phyloP scores from a whole-genome alignment of 1,140 invertebrate genomes.

The Euglossa dilemma region DNA sequence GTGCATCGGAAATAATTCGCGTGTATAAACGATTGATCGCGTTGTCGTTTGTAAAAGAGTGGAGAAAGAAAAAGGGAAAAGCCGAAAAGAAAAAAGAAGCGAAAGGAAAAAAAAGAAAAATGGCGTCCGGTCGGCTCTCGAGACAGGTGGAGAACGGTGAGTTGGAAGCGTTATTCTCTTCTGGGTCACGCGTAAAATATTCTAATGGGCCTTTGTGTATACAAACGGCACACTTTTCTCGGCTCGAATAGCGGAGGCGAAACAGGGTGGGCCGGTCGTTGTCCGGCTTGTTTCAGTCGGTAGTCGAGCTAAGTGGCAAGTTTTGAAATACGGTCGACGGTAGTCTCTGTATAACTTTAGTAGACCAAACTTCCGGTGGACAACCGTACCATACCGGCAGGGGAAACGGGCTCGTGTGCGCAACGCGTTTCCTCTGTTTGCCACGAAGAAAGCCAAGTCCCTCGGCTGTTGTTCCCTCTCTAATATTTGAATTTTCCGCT shows the following conservation, averaged over 20 bases:
- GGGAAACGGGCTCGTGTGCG: constrained; percentile 12
- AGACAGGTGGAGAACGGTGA: background rate
- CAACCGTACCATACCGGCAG: background rate
- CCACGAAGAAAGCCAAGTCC: constrained; percentile 28
- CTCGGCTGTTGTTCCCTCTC: constrained; percentile 2
- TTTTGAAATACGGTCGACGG: constrained; percentile 71
- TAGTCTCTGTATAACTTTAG: constrained; percentile 37
- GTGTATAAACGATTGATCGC: background rate
- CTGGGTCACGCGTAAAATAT: constrained; percentile 53
- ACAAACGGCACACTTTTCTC: constrained; percentile 46
- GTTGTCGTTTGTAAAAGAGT: background rate
- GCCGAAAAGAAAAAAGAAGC: background rate
- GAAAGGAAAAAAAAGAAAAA: background rate
- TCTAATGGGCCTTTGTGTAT: constrained; percentile 48
- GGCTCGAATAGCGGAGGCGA: background rate
- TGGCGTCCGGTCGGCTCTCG: background rate
- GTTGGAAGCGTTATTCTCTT: constrained; percentile 20
- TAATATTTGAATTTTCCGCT: constrained; percentile 39
- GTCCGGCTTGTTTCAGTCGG: constrained; percentile 50
- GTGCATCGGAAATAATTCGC: background rate
- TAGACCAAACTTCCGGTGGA: constrained; percentile 42
- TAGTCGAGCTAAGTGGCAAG: constrained; percentile 69
- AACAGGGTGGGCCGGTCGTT: constrained; percentile 18
- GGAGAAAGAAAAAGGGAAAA: background rate
- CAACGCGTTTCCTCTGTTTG: constrained; percentile 34